Evolutionary conservation across 1,140 invertebrate species (phyloP).

Genomic region (Drosophila hydei): DNA sequence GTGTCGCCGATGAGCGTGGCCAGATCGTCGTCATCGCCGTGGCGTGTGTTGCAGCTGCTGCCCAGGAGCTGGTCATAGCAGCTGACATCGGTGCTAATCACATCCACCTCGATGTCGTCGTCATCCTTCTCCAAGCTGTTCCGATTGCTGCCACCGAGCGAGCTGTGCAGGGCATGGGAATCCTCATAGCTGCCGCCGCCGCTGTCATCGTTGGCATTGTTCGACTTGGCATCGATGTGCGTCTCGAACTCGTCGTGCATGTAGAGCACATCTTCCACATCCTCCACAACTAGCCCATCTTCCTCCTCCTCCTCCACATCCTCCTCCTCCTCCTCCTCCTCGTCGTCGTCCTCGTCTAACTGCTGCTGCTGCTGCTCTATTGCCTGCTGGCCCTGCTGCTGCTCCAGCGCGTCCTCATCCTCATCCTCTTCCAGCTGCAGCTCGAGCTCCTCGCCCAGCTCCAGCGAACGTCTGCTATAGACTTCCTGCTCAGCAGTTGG

Average conservation of each 20-base stretch:
- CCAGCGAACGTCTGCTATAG: constrained; percentile 69
- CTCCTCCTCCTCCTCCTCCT: constrained; percentile 34
- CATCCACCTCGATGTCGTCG: constrained; percentile 82
- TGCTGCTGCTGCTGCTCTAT: constrained; percentile 59
- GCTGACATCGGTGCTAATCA: constrained; percentile 82
- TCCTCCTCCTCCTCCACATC: constrained; percentile 57
- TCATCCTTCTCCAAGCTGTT: constrained; percentile 83
- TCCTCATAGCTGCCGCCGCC: constrained; percentile 83
- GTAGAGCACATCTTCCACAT: constrained; percentile 75
- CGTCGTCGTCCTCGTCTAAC: constrained; percentile 13
- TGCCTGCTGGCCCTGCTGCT: constrained; percentile 51
- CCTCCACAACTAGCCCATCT: constrained; percentile 31
- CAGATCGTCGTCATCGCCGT: constrained; percentile 76
- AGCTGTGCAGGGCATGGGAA: constrained; percentile 78
- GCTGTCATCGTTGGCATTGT: constrained; percentile 82
- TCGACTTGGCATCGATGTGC: constrained; percentile 76
- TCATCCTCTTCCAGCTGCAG: constrained; percentile 51
- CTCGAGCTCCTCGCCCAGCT: constrained; percentile 77
- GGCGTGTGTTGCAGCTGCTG: constrained; percentile 78
- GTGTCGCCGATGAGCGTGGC: constrained; percentile 69
- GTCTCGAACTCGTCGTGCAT: constrained; percentile 86
- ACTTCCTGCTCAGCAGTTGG: constrained; percentile 61
- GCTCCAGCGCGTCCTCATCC: constrained; percentile 31
- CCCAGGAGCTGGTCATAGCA: constrained; percentile 81
- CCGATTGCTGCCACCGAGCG: constrained; percentile 73